Conservation (phyloP, 2,888 invertebrate species). For the Microplitis deprimator region DNA sequence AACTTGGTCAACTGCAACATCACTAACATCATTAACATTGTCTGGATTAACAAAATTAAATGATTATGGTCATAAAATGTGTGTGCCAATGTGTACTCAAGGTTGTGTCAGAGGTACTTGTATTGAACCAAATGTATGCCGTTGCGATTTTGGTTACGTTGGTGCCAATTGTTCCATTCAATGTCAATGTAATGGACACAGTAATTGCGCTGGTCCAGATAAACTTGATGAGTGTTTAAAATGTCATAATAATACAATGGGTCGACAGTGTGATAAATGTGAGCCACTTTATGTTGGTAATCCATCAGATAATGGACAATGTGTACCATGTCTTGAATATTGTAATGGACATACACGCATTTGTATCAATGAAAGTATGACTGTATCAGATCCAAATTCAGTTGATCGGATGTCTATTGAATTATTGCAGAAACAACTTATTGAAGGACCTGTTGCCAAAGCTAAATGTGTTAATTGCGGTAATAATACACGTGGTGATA, state of each 20-base stretch:
- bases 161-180: slow-evolving; percentile 94
- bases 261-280: slow-evolving; percentile 92
- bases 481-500: slow-evolving; percentile 85
- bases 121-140: slow-evolving; percentile 86
- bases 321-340: slow-evolving; percentile 89
- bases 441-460: slow-evolving; percentile 79
- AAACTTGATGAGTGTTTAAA: slow-evolving; percentile 85
- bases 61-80: slow-evolving; percentile 70
- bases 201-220: slow-evolving; percentile 91
- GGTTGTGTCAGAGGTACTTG: slow-evolving; percentile 91
- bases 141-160: slow-evolving; percentile 95
- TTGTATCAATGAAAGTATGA: slow-evolving; percentile 78
- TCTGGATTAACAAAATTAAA: slow-evolving; percentile 45
- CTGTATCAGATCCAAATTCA: slow-evolving; percentile 67
- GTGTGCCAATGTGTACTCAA: slow-evolving; percentile 86
- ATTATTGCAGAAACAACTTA: slow-evolving; percentile 77
- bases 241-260: slow-evolving; percentile 95
- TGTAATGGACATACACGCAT: slow-evolving; percentile 91
- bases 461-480: slow-evolving; percentile 89
- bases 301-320: slow-evolving; percentile 86
- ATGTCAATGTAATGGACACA: slow-evolving; percentile 95
- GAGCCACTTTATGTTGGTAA: slow-evolving; percentile 93
- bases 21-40: neutral
- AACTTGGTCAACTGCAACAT: slow-evolving; percentile 52
- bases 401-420: slow-evolving; percentile 69